Base-by-base conservation (phyloP, 2,888 invertebrate species). In the Nomada fucata region DNA sequence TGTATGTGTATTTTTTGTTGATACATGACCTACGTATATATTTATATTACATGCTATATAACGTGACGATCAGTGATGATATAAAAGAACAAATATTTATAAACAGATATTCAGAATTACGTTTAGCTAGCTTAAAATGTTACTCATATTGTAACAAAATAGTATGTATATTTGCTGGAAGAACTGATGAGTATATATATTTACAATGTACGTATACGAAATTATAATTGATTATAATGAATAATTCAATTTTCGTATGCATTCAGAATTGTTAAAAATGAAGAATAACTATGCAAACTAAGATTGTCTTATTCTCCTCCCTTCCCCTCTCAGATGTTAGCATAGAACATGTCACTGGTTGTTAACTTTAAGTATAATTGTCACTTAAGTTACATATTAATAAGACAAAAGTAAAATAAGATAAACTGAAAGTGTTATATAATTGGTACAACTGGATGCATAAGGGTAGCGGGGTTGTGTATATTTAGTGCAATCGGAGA, bases 311-410 rank as follows among this genome's bases (percentile, higher is more conserved):
- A 88, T 92, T 95, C 95, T 95, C 95, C 95, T 95, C 95, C 94
- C 95, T 95, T 94, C 95, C 95, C 93, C 95, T 94, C 94, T 95
- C 95, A 94, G 95, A 95, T 94, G 95, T 95, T 95, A 94, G 94
- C 95, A 95, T 95, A 94, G 94, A 94, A 94, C 94, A 94, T 93
- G 94, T 94, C 94, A 93, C 85, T 86, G 85, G 88, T 82, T 15
- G 2, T 47, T 15, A 15, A 47, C 47, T 47, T 36, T 36, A 36
- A 5, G 88, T 90, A 83, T 84, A 60, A 85, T 79, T 18, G 65
- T 44, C 60, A 74, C 76, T 36, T 18, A 73, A 72, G 55, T 70
- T 52, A 67, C 53, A 53, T 60, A 72, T 55, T 61, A 57, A 64
- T 36, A 36, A 73, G 69, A 53, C 63, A 29, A 53, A 23, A 75